Evolutionary conservation across 2,888 invertebrate species (phyloP), one percentile per base, ranked within the genome.

Genomic region (Isoperla grammatica): DNA sequence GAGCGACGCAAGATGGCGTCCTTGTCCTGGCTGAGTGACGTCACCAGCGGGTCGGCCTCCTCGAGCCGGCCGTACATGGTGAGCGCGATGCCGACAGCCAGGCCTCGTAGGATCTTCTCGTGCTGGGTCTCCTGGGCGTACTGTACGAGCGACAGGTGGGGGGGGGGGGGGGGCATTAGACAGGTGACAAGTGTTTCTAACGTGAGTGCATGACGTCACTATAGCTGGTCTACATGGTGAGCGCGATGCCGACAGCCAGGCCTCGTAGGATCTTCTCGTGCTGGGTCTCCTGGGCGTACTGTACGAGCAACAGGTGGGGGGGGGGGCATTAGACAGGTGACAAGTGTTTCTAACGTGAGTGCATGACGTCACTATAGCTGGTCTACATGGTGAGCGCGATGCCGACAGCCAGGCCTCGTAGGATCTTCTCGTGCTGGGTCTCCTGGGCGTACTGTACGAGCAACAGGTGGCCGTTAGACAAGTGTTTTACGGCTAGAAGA

Each of bases 231-330:
- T 95, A 98, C 94, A 96, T 96, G 1, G 94, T 93, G 65, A 98
- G 85, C 0, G 97, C 86, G 65, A 99, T 95, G 62, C 98, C 99
- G 5, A 98, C 91, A 13, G 98, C 96, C 63, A 99, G 78, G 35
- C 99, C 99, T 45, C 99, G 85, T 60, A 98, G 80, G 71, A 99
- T 99, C 76, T 99, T 99, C 74, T 99, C 99, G 73, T 99, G 99
- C 73, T 95, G 94, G 45, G 95, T 95, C 73, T 96, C 95, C 74
- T 92, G 90, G 13, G 94, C 94, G 74, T 93, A 94, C 82, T 86
- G 74, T 2, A 71, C 69, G 59, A 29, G 15, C 11, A 11, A 29
- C 49, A 20, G 23, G 3, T 2, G 15, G n/a, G 29, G 35, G 4
- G 4, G 29, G n/a, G n/a, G n/a, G n/a, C n/a, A n/a, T n/a, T n/a